phyloP scores from a whole-genome alignment of 2,888 invertebrate species.

The Eulithis prunata region DNA sequence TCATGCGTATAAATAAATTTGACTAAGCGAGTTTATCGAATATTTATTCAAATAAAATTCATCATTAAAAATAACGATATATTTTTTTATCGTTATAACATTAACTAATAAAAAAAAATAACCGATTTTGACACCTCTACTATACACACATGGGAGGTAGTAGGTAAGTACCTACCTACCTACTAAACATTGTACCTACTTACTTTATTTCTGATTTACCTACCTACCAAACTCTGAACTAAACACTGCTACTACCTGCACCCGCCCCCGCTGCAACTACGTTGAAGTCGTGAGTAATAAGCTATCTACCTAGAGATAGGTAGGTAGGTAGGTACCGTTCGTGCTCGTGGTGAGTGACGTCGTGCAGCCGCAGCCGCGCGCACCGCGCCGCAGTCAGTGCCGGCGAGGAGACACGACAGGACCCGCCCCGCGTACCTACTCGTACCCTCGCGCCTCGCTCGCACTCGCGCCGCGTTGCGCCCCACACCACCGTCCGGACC shows the following conservation, averaged over 20 bases:
- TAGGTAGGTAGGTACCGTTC: constrained; percentile 61
- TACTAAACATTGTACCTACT: no score
- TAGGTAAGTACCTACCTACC: no score
- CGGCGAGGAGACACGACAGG: constrained; percentile 71
- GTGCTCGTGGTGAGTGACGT: constrained; percentile 77
- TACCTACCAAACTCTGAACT: no score
- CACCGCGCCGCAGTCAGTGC: constrained; percentile 63
- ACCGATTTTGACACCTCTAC: no score
- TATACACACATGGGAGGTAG: no score
- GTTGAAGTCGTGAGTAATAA: constrained; percentile 58
- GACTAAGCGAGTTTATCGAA: no score
- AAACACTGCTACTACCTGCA: not conserved
- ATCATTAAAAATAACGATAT: no score
- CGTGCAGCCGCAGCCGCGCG: constrained; percentile 62
- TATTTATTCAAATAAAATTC: no score
- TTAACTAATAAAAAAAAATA: no score
- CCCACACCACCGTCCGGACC: constrained; percentile 55
- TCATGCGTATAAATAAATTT: no score
- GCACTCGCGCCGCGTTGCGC: constrained; percentile 46
- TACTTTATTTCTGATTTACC: no score
- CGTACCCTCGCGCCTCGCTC: constrained; percentile 50
- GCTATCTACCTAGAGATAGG: not conserved
- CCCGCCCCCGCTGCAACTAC: constrained; percentile 44
- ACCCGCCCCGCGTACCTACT: constrained; percentile 67
- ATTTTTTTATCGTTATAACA: no score